Percentiles rank a stretch among this genome's conserved stretches.
These are phyloP conservation scores for Nothocercus nigrocapillus DNA, from an alignment of 2,113 vertebrate species.

Conservation along the genomic window DNA sequence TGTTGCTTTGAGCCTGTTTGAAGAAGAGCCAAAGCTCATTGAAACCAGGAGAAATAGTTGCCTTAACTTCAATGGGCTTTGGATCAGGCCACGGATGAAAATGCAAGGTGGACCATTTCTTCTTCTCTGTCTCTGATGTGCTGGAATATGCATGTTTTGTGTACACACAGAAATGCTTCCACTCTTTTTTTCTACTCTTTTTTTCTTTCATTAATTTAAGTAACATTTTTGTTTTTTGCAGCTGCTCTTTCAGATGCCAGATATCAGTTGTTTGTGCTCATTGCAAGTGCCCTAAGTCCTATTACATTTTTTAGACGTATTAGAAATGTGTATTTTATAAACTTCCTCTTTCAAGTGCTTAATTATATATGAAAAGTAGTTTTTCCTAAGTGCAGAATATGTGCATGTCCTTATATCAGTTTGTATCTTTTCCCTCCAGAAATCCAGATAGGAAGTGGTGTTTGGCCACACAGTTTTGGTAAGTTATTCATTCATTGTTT, in stretches of 20 bases:
- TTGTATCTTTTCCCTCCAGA: conserved; percentile 54
- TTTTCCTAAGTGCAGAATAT: background rate
- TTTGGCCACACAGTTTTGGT: conserved; percentile 29
- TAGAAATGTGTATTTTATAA: background rate
- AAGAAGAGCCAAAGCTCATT: background rate
- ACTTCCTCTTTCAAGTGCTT: background rate
- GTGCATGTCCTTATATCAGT: background rate
- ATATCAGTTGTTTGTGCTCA: background rate
- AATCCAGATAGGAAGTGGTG: conserved; percentile 36
- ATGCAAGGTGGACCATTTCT: background rate
- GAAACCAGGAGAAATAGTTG: background rate
- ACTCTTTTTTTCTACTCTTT: background rate
- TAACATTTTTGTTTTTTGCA: background rate
- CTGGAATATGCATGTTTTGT: background rate
- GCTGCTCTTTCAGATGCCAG: background rate
- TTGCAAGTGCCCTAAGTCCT: background rate
- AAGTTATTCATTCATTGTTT: conserved; percentile 13
- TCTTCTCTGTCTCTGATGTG: background rate
- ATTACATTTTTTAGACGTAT: background rate
- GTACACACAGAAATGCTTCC: background rate
- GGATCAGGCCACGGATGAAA: background rate
- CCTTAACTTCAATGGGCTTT: background rate
- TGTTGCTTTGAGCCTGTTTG: conserved; percentile 29
- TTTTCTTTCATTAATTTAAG: background rate
- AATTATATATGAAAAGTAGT: background rate